phyloP scores from a whole-genome alignment of 2,113 vertebrate genomes.

The Indicator indicator region DNA sequence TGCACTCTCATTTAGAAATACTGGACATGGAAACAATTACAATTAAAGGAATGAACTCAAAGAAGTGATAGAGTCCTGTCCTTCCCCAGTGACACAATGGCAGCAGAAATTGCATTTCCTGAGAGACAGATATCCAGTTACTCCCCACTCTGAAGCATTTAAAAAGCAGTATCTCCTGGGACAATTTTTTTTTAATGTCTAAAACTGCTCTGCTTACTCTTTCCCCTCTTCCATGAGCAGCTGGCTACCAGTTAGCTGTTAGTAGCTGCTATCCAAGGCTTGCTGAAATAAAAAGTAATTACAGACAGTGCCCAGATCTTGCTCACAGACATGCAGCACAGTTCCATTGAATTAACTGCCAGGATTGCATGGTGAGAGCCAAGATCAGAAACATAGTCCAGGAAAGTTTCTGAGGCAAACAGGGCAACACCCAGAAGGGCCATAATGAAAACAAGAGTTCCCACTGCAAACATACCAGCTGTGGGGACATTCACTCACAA shows the following conservation, averaged over 20 bases:
- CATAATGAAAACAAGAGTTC: background rate
- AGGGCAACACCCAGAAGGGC: background rate
- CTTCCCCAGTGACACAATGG: background rate
- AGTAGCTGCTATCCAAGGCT: background rate
- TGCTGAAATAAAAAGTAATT: background rate
- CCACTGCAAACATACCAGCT: background rate
- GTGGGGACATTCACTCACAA: background rate
- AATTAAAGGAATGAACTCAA: background rate
- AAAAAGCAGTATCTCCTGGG: background rate
- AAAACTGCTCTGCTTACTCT: background rate
- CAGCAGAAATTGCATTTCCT: background rate
- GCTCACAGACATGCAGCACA: background rate
- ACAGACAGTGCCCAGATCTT: background rate
- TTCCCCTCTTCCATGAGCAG: background rate
- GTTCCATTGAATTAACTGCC: background rate
- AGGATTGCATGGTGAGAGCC: background rate
- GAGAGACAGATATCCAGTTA: background rate
- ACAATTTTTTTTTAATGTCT: background rate
- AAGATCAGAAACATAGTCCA: background rate
- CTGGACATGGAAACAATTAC: background rate
- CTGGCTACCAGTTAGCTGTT: background rate
- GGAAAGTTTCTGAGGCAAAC: background rate
- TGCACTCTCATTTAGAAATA: background rate
- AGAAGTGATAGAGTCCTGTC: background rate
- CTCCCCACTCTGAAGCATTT: background rate